phyloP scores from a whole-genome alignment of 2,797 vertebrate genomes.

The Coccyzus lansbergi region DNA sequence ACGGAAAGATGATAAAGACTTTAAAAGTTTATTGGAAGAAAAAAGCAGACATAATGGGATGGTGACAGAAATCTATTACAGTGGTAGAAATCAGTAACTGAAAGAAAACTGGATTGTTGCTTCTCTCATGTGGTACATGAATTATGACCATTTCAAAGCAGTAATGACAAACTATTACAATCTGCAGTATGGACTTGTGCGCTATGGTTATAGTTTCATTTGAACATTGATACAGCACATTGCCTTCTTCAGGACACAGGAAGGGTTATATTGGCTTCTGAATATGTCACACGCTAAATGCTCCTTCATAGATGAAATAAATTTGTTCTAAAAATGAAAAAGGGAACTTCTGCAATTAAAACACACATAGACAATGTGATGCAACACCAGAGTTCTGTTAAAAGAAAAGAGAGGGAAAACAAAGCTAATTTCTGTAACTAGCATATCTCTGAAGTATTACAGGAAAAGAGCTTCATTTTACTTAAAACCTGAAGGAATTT shows the following conservation, averaged over 20 bases:
- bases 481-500: not conserved
- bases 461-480: not conserved
- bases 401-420: not conserved
- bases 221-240: not conserved
- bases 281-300: not conserved
- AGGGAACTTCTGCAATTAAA: not conserved
- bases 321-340: not conserved
- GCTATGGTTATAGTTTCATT: not conserved
- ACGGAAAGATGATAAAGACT: conserved; percentile 73
- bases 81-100: conserved; percentile 57
- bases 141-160: not conserved
- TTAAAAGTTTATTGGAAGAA: conserved; percentile 80
- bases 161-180: not conserved
- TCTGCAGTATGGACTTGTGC: not conserved
- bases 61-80: conserved; percentile 69
- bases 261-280: not conserved
- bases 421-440: not conserved
- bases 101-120: not conserved
- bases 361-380: not conserved
- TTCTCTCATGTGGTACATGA: conserved; percentile 20
- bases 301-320: not conserved
- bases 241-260: not conserved
- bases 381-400: not conserved
- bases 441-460: not conserved
- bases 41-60: conserved; percentile 70